Evolutionary conservation across 2,113 vertebrate species (phyloP).

Genomic region (Crotalus horridus): DNA sequence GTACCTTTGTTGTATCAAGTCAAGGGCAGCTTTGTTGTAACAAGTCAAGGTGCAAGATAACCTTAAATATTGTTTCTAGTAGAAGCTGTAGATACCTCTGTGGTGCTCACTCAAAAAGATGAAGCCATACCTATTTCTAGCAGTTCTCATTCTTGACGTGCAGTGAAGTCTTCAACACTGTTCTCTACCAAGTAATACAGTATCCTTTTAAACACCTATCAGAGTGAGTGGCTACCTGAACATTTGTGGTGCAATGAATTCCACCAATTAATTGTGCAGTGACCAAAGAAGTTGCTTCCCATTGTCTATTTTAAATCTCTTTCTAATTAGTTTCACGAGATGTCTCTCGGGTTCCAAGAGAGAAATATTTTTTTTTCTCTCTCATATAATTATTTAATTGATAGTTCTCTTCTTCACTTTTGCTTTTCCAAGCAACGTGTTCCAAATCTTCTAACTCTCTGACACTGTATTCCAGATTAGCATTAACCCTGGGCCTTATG

Average conservation of each 20-base stretch:
- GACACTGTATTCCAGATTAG: too few relatives aligned
- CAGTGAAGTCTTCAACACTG: background rate
- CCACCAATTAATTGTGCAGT: background rate
- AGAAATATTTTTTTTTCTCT: too few relatives aligned
- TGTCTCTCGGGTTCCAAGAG: too few relatives aligned
- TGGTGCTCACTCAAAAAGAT: background rate
- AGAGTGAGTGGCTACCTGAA: background rate
- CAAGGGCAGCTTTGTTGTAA: too few relatives aligned
- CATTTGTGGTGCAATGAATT: background rate
- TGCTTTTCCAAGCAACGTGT: too few relatives aligned
- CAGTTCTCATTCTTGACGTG: background rate
- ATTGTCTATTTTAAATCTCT: background rate
- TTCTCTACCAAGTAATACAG: background rate
- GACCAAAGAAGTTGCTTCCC: background rate
- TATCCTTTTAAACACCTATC: background rate
- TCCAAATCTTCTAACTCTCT: too few relatives aligned
- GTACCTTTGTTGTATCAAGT: background rate
- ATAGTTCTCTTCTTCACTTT: too few relatives aligned
- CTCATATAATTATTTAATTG: too few relatives aligned
- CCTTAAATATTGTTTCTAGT: background rate
- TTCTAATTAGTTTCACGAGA: background rate
- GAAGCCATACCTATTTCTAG: background rate
- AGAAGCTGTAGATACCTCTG: background rate
- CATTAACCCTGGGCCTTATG: too few relatives aligned
- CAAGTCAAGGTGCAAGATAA: background rate